Base-by-base conservation (phyloP, 2,113 vertebrate genomes). In the Aspiorhynchus laticeps region DNA sequence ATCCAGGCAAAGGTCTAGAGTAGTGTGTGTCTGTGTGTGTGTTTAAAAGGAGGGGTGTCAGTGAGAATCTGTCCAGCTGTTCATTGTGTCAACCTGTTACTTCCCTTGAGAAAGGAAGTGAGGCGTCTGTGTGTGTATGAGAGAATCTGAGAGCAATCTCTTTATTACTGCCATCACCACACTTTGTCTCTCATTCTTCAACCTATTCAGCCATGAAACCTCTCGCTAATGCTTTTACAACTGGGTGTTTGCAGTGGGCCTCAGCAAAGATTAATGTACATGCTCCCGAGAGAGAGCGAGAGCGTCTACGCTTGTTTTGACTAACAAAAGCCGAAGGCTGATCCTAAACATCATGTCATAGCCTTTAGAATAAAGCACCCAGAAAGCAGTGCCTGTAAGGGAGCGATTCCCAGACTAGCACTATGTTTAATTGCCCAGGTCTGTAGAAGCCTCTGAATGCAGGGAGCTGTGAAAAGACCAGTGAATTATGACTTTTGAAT, bases 41-140 rank as follows among this genome's bases (percentile, higher is more conserved):
- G 24, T 63, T 56, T 75, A 80, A 36, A 36, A 26, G 53, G 41
- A 26, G 33, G 71, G 67, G 76, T 79, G 51, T 53, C 90, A 87
- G 87, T 93, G 94, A 93, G 94, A 95, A 92, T 89, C 63, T 59
- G 48, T 84, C 86, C 94, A 95, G 95, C 94, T 95, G 94, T 91
- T 92, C 90, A 59, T 89, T 89, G 85, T 84, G 87, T 91, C 92
- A 91, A 92, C 91, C 90, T 91, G 92, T 92, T 93, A 90, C 87
- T 85, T 88, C 90, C 88, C 88, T 90, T 90, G 89, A 88, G 85
- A 89, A 69, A 73, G 24, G 75, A 89, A 89, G 14, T 43, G 53
- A 74, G 56, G 59, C 28, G 31, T 26, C 7, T 81, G 28, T 61
- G 85, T 74, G 79, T n/a, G 28, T 73, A 31, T 56, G 38, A 36